These are phyloP conservation scores for Aepyceros melampus DNA, from an alignment of 2,113 vertebrate genomes.

Conservation along the genomic window DNA sequence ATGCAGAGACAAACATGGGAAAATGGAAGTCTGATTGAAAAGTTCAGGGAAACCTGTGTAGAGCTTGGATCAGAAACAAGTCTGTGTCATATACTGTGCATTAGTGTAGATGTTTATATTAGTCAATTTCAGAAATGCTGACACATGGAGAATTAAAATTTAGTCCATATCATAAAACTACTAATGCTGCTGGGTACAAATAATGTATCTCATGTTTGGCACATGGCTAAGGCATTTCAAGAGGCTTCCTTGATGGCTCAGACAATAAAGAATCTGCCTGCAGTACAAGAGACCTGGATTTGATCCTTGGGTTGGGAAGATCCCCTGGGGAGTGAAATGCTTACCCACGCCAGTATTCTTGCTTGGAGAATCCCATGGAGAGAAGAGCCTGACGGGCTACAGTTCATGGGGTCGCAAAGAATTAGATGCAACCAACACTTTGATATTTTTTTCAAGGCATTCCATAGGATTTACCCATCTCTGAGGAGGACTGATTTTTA, in stretches of 20 bases:
- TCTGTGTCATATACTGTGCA: neutral
- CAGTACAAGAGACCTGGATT: neutral
- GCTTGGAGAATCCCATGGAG: neutral
- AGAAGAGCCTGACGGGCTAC: neutral
- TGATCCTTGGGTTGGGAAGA: neutral
- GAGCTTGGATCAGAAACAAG: neutral
- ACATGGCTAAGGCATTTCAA: neutral
- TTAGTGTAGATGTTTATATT: neutral
- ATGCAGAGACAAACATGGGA: neutral
- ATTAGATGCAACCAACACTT: neutral
- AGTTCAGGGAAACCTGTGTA: neutral
- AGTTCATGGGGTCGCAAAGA: neutral
- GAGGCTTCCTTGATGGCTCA: neutral
- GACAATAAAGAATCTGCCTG: neutral
- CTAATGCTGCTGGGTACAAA: neutral
- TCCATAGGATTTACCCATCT: neutral
- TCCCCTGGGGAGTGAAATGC: neutral
- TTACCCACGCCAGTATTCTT: neutral
- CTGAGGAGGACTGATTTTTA: neutral
- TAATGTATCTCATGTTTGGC: neutral
- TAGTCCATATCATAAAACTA: neutral
- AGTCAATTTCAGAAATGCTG: neutral
- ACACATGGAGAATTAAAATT: neutral
- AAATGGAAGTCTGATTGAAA: neutral
- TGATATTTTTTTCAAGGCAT: neutral